Base-by-base conservation (phyloP, 2,888 invertebrate genomes). In the Diarsia dahlii region DNA sequence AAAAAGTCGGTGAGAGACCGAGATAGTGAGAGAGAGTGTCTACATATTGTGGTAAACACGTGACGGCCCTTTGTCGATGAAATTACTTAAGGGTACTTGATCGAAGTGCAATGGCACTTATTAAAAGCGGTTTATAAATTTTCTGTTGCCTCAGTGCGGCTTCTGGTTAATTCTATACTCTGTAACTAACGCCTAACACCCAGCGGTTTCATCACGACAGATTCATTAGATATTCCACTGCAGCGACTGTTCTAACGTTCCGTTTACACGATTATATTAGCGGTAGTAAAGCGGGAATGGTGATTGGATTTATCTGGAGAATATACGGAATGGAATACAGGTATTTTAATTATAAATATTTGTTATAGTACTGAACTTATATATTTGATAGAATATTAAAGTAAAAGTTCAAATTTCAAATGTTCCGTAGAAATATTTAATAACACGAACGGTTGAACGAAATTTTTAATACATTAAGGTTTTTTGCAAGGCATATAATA, bases 151-250 rank as follows among this genome's bases (percentile, higher is more conserved):
- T 18, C 48, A 23, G 46, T 64, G 56, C 2, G 23, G 34, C 45
- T 73, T 78, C 77, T 78, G 77, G 56, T 52, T 0, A 15, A 0
- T 23, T 74, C 56, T 39, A 6, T 80, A 80, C 46, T 78, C 56
- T 12, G 64, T 0, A 45, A 10, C 13, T 15, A 20, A 23, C 86
- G 86, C 83, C 87, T 85, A 84, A 81, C 76, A 80, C 74, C 76
- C n/a, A 79, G 60, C 34, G 82, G 81, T 75, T 80, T 71, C 73
- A 84, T 64, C 58, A 74, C 68, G 86, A 84, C 87, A 84, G 84
- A 88, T 90, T 90, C 85, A 89, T 90, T 90, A 87, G 82, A 82
- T 85, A 89, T 90, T 90, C 83, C 70, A 72, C 71, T 83, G 75
- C 75, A 85, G 86, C 71, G 63, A 78, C 72, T 71, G 67, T 28